Conservation (phyloP, 1,140 invertebrate species). For the Wiebesia pumilae region DNA sequence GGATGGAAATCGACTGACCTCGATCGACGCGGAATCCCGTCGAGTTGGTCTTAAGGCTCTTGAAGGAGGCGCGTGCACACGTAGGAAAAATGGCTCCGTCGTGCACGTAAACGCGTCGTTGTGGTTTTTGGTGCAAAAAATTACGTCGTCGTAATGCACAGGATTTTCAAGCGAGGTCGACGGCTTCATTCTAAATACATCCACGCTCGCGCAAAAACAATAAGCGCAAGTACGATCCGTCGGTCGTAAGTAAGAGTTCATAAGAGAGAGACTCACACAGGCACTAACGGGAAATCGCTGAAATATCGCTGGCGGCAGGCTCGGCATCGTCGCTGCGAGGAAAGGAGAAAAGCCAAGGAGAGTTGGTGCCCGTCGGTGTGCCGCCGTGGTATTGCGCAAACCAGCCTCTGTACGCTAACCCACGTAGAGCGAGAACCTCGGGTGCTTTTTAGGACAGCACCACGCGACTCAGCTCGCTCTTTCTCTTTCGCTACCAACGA, state of each 20-base stretch:
- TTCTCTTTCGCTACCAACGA: neutral
- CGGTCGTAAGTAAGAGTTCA: neutral
- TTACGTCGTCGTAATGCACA: neutral
- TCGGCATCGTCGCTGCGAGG: neutral
- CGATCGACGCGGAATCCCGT: no score
- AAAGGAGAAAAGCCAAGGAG: slow-evolving; percentile 5
- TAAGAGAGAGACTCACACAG: no score
- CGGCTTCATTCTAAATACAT: neutral
- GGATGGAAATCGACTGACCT: no score
- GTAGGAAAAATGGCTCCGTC: neutral
- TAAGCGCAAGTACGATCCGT: slow-evolving; percentile 3
- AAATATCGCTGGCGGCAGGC: slow-evolving; percentile 7
- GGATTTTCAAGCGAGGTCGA: neutral
- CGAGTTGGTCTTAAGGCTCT: no score
- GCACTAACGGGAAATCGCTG: neutral
- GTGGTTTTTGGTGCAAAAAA: neutral
- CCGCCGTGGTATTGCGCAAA: slow-evolving; percentile 17
- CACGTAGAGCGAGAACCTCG: neutral
- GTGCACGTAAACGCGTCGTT: no score
- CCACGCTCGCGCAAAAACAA: neutral
- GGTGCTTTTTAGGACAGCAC: neutral
- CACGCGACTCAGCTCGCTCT: neutral
- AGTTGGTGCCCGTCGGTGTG: neutral
- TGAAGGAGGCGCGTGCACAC: neutral
- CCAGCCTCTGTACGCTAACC: neutral